Percentiles rank a stretch among this genome's conserved stretches.
phyloP scores from a whole-genome alignment of 2,888 invertebrate species.

The Drosophila longiperda region DNA sequence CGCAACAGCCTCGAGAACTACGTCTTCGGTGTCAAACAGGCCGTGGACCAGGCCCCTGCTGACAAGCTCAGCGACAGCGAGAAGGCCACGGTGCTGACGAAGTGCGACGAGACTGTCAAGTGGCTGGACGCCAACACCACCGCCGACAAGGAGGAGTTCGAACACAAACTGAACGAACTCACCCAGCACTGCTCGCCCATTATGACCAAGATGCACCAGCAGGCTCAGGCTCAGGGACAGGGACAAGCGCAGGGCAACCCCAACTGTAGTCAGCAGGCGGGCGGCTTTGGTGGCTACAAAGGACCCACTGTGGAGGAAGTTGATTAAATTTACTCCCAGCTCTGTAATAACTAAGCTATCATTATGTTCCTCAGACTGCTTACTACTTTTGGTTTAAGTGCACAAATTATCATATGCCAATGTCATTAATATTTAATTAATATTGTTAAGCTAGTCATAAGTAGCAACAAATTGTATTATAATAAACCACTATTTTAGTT shows the following conservation, averaged over 20 bases:
- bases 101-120: constrained; percentile 59
- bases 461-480: background rate
- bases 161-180: constrained; percentile 84
- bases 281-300: background rate
- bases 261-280: background rate
- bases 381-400: background rate
- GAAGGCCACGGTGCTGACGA: background rate
- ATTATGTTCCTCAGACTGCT: background rate
- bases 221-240: too few relatives aligned
- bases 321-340: background rate
- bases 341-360: background rate
- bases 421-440: background rate
- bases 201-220: background rate
- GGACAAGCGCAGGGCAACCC: background rate
- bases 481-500: background rate
- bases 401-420: background rate
- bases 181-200: constrained; percentile 6
- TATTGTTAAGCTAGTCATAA: background rate
- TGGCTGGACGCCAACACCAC: constrained; percentile 92
- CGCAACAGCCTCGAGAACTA: constrained; percentile 29
- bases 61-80: background rate
- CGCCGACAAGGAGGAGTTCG: constrained; percentile 91
- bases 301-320: background rate
- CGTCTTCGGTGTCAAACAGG: constrained; percentile 30
- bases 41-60: constrained; percentile 4